A percentile compares a stretch with the other conserved stretches of the same genome.
These are phyloP conservation scores for Tenebrosternarchus preto DNA, from an alignment of 2,113 vertebrate species.

Conservation along the genomic window DNA sequence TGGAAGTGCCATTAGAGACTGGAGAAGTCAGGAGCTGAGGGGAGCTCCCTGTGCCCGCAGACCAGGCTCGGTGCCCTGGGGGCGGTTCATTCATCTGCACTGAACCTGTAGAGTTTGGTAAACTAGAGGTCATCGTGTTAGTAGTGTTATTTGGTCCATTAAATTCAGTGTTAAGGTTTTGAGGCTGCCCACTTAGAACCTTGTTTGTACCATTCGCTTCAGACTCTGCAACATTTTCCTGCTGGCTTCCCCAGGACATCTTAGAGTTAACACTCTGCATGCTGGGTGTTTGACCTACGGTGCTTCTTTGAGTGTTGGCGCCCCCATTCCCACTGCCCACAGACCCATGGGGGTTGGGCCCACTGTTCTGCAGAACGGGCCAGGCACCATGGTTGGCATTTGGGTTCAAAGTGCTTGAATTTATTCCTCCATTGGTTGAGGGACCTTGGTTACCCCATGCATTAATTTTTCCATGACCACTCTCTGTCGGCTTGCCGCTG, in stretches of 20 bases:
- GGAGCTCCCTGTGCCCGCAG: constrained; percentile 81
- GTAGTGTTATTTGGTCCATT: constrained; percentile 99
- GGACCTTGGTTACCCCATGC: constrained; percentile 84
- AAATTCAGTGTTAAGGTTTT: constrained; percentile 95
- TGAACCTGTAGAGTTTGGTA: constrained; percentile 96
- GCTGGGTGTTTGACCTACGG: constrained; percentile 78
- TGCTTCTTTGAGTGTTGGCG: constrained; percentile 81
- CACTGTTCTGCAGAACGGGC: constrained; percentile 84
- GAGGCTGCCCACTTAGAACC: constrained; percentile 90
- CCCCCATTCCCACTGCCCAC: constrained; percentile 78
- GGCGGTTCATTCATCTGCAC: constrained; percentile 85
- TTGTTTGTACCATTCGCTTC: constrained; percentile 94
- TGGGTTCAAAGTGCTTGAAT: constrained; percentile 94
- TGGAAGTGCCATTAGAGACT: constrained; percentile 86
- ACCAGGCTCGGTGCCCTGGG: constrained; percentile 82
- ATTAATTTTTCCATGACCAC: constrained; percentile 80
- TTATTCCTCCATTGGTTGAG: constrained; percentile 88
- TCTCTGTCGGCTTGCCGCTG: constrained; percentile 78
- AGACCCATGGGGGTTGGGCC: constrained; percentile 86
- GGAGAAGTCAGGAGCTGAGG: constrained; percentile 84
- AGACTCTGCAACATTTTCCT: constrained; percentile 77
- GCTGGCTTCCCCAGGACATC: constrained; percentile 85
- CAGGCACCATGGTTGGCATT: constrained; percentile 96
- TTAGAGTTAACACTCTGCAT: constrained; percentile 88
- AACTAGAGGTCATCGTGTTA: constrained; percentile 98